These are phyloP conservation scores for Sebastes minor DNA, from an alignment of 2,797 vertebrate species.

Conservation along the genomic window DNA sequence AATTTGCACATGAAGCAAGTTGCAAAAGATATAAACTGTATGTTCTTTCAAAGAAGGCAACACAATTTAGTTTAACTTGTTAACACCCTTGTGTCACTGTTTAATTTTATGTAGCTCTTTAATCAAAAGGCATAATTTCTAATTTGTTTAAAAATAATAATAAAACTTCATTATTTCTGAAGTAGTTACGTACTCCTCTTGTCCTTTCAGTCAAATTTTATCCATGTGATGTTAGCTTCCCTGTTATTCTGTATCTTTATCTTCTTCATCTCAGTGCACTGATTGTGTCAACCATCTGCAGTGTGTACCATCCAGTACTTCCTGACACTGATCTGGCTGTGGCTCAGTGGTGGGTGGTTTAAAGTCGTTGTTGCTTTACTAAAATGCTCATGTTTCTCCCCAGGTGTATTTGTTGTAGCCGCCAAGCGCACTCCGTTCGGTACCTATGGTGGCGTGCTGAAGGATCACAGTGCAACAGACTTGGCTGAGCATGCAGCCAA, in stretches of 20 bases:
- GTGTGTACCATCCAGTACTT: not conserved
- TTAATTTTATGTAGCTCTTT: not conserved
- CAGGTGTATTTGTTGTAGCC: conserved; percentile 94
- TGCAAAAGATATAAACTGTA: not conserved
- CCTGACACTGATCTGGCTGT: not conserved
- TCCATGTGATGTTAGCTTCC: not conserved
- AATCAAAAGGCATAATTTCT: too few species aligned
- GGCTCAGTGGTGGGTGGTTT: not conserved
- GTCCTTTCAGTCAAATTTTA: not conserved
- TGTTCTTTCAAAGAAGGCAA: not conserved
- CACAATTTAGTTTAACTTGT: not conserved
- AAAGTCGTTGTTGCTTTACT: not conserved
- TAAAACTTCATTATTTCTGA: too few species aligned
- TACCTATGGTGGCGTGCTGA: conserved; percentile 90
- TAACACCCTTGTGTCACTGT: not conserved
- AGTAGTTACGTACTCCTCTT: not conserved
- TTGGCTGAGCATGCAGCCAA: conserved; percentile 89
- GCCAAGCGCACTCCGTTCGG: conserved; percentile 98
- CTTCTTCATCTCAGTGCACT: not conserved
- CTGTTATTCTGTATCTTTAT: not conserved
- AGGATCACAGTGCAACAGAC: conserved; percentile 91
- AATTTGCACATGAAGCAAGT: not conserved
- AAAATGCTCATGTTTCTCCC: conserved; percentile 15
- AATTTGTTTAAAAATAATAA: too few species aligned
- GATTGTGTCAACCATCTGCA: not conserved